Evolutionary conservation across 2,113 vertebrate species (phyloP).

Genomic region (Phalacrocorax pelagicus): DNA sequence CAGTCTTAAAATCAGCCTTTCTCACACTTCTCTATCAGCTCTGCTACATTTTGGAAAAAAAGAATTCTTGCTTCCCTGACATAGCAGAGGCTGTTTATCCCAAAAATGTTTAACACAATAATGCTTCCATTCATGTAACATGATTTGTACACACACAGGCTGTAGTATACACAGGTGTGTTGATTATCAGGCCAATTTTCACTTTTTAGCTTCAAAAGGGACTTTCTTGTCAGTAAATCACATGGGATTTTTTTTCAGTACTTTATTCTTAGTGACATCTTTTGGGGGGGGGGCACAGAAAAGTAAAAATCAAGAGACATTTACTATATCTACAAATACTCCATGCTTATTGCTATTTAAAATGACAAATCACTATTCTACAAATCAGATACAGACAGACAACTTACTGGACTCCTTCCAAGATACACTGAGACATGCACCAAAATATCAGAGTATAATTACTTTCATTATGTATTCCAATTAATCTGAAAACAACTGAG

Average conservation of each 20-base stretch:
- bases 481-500: constrained; percentile 55
- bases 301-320: background rate
- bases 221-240: background rate
- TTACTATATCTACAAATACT: constrained; percentile 6
- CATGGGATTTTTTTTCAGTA: background rate
- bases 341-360: background rate
- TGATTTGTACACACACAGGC: background rate
- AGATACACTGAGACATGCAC: constrained; percentile 1
- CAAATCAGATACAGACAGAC: constrained; percentile 11
- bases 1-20: background rate
- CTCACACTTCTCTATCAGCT: background rate
- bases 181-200: background rate
- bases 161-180: background rate
- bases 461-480: constrained; percentile 47
- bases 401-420: constrained; percentile 51
- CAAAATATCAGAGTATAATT: constrained; percentile 42
- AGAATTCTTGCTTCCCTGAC: background rate
- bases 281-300: background rate
- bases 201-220: background rate
- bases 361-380: constrained; percentile 16
- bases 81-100: background rate
- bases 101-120: background rate
- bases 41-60: background rate
- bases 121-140: background rate
- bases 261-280: background rate